Conservation (phyloP, 2,888 invertebrate species). For the Sphaeridia pumilis region DNA sequence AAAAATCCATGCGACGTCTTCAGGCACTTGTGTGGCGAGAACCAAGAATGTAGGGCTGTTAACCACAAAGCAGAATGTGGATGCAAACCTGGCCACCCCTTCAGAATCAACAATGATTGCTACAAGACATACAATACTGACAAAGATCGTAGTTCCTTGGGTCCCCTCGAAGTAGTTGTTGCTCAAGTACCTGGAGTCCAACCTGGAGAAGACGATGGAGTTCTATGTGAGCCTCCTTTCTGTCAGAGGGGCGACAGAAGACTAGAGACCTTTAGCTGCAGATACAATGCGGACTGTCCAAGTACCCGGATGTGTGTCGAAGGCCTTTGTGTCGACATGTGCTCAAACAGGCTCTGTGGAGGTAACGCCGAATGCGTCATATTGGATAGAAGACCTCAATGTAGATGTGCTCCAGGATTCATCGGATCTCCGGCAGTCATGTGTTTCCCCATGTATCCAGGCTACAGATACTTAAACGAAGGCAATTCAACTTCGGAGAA, state of each 20-base stretch:
- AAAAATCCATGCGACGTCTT: conserved; percentile 10
- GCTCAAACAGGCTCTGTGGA: conserved; percentile 1
- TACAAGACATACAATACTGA: conserved; percentile 2
- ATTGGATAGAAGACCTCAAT: not conserved
- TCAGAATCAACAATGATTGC: conserved; percentile 13
- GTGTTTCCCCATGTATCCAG: conserved; percentile 7
- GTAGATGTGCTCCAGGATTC: conserved; percentile 4
- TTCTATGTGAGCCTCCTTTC: conserved; percentile 9
- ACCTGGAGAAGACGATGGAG: not conserved
- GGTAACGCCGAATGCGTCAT: conserved; percentile 3
- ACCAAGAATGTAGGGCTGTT: conserved; percentile 7
- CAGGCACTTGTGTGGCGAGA: conserved; percentile 7
- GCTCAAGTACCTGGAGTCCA: not conserved
- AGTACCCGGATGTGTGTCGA: conserved; percentile 6
- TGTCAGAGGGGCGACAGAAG: conserved; percentile 7
- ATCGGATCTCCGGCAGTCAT: conserved; percentile 7
- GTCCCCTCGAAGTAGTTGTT: not conserved
- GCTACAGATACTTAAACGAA: conserved; percentile 3
- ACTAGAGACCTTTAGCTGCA: conserved; percentile 5
- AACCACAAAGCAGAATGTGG: conserved; percentile 7
- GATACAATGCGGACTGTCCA: conserved; percentile 8
- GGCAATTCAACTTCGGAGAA: not conserved
- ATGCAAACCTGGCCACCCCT: conserved; percentile 4
- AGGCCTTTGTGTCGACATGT: conserved; percentile 4
- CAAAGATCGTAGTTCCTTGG: not conserved